Evolutionary conservation across 2,888 invertebrate species (phyloP), one percentile per base, ranked within the genome.

Genomic region (Sphinx pinastri): DNA sequence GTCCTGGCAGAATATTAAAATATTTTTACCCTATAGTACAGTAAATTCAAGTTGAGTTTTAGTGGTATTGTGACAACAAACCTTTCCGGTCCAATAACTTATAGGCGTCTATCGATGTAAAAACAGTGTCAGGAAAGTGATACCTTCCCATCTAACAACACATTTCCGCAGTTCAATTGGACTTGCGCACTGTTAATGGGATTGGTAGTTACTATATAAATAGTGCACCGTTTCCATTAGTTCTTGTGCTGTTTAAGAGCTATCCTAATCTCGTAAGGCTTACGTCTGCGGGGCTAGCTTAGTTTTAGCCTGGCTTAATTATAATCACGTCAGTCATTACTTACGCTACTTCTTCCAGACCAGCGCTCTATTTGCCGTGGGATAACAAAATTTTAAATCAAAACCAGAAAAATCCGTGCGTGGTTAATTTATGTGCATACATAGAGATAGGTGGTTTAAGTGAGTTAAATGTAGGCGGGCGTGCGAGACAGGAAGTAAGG

Each of bases 401-500:
- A 38, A 63, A 63, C 0, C 12, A 49, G 19, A 63, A 49, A 63
- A 49, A 63, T 19, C 16, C 1, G 49, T 7, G 2, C 11, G 16
- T 47, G 16, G n/a, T 63, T 60, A 60, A 60, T 60, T 63, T 63
- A 63, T 63, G 63, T 63, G 49, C 49, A 63, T 49, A 63, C 49
- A 47, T 12, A 47, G 49, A 63, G 49, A 63, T 63, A 63, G 63
- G 13, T 63, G 63, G 63, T 63, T 63, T 63, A 63, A 63, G 63
- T 63, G 63, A 58, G 68, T 68, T 68, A 31, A 59, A 55, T 55
- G 59, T 59, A 71, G 47, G 68, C 66, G 63, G 68, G 68, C 58
- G 71, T 70, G 66, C 47, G 68, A 59, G 58, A 63, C 60, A 60
- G 73, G 71, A 71, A 75, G 70, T 63, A 51, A 72, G 68, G 71